Percentiles rank a stretch among this genome's conserved stretches.
These are phyloP conservation scores for Salvelinus namaycush DNA, from an alignment of 2,113 vertebrate species.

Conservation along the genomic window DNA sequence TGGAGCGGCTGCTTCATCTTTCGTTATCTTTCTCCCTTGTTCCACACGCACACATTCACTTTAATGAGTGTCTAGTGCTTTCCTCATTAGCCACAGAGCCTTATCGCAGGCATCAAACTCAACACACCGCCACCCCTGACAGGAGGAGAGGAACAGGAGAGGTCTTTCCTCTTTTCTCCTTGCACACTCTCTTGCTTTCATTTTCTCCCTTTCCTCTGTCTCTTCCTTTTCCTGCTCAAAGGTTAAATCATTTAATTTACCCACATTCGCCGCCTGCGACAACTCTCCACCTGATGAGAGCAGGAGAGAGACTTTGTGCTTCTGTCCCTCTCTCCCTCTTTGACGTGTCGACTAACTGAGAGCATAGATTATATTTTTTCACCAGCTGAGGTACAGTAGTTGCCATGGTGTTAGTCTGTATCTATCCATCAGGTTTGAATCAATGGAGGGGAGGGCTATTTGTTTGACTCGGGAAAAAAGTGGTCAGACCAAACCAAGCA, in stretches of 20 bases:
- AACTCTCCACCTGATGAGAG: conserved; percentile 13
- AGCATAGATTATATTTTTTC: conserved; percentile 6
- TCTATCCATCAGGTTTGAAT: conserved; percentile 46
- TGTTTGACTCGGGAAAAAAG: neutral
- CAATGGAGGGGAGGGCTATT: conserved; percentile 8
- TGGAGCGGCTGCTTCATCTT: neutral
- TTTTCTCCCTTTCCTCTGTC: conserved; percentile 18
- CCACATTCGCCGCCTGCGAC: conserved; percentile 36
- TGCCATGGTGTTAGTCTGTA: conserved; percentile 60
- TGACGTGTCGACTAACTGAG: neutral
- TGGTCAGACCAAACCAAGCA: neutral
- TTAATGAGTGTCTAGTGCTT: conserved; percentile 70
- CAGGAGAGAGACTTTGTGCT: neutral
- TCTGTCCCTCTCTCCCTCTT: neutral
- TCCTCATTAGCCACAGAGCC: conserved; percentile 73
- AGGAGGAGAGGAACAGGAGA: conserved; percentile 36
- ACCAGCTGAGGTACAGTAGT: conserved; percentile 37
- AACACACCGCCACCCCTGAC: conserved; percentile 55
- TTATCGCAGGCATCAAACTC: conserved; percentile 72
- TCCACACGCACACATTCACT: conserved; percentile 18
- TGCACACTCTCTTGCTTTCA: conserved; percentile 7
- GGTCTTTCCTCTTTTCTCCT: conserved; percentile 13
- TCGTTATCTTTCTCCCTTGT: neutral
- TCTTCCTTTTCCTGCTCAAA: conserved; percentile 36
- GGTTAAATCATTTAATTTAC: conserved; percentile 59